phyloP scores from a whole-genome alignment of 1,140 invertebrate species.

The Pachypeltis micranthus region DNA sequence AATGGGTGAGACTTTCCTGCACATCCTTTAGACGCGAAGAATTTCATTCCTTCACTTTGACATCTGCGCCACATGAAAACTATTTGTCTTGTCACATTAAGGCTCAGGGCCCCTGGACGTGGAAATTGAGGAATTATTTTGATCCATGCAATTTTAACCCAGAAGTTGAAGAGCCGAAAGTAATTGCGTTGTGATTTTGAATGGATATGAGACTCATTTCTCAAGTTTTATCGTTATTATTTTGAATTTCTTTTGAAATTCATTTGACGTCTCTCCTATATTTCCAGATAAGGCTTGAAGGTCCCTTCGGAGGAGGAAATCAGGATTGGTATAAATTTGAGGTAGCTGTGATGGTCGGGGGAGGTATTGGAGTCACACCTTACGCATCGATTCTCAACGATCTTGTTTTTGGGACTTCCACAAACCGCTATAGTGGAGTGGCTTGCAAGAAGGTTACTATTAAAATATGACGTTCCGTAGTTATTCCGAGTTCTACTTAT shows the following conservation, averaged over 20 bases:
- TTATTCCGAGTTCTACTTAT: no score
- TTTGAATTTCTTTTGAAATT: no score
- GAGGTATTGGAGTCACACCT: constrained; percentile 97
- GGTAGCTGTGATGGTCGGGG: constrained; percentile 96
- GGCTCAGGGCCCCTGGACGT: constrained; percentile 97
- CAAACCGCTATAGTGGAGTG: constrained; percentile 86
- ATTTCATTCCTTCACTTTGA: constrained; percentile 96
- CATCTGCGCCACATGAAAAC: constrained; percentile 96
- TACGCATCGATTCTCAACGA: constrained; percentile 98
- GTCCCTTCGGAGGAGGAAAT: constrained; percentile 96
- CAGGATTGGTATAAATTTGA: constrained; percentile 99
- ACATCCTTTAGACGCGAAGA: constrained; percentile 84
- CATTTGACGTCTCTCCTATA: no score
- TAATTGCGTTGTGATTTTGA: no score
- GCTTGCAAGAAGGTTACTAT: constrained; percentile 94
- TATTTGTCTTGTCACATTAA: constrained; percentile 96
- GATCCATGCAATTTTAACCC: constrained; percentile 88
- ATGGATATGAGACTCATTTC: no score
- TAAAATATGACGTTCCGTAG: no score
- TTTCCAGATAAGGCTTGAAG: constrained; percentile 71
- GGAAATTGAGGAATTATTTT: constrained; percentile 94
- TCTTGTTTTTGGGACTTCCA: constrained; percentile 88
- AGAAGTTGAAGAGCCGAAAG: constrained; percentile 69
- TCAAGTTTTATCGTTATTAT: no score
- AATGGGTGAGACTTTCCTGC: constrained; percentile 83